Evolutionary conservation across 1,140 invertebrate species (phyloP).

Genomic region (Drosophila bocqueti): DNA sequence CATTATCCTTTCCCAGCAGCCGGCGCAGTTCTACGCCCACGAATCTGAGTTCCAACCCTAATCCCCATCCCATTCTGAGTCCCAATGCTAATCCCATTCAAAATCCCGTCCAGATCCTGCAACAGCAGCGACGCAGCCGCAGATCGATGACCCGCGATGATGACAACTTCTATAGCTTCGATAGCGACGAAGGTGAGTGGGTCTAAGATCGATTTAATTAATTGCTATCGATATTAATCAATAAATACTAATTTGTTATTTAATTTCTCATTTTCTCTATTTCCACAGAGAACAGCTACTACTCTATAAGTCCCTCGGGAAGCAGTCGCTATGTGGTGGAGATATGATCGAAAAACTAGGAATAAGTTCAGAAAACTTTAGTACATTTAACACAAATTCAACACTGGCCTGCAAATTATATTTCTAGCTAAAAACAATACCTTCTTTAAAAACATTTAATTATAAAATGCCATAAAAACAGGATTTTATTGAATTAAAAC

Average conservation of each 20-base stretch:
- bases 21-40: conserved; percentile 59
- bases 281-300: conserved; percentile 80
- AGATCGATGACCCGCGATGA: conserved; percentile 78
- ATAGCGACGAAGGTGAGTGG: conserved; percentile 80
- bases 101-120: conserved; percentile 20
- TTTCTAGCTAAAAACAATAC: neutral
- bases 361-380: neutral
- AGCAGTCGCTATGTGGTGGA: conserved; percentile 83
- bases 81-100: conserved; percentile 13
- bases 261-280: neutral
- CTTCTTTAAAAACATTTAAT: neutral
- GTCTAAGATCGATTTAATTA: neutral
- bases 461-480: too few species aligned
- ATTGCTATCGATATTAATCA: neutral
- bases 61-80: neutral
- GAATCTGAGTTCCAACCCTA: conserved; percentile 9
- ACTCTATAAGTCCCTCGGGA: conserved; percentile 79
- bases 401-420: conserved; percentile 1
- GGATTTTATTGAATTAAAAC: neutral
- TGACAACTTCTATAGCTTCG: conserved; percentile 82
- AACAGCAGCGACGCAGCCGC: conserved; percentile 52
- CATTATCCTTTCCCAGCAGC: conserved; percentile 54
- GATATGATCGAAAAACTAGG: conserved; percentile 48
- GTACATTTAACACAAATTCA: conserved; percentile 5
- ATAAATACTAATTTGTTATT: too few species aligned